A percentile compares a stretch with the other conserved stretches of the same genome.
Conservation (phyloP, 2,888 invertebrate species). For the Eupeodes luniger region DNA sequence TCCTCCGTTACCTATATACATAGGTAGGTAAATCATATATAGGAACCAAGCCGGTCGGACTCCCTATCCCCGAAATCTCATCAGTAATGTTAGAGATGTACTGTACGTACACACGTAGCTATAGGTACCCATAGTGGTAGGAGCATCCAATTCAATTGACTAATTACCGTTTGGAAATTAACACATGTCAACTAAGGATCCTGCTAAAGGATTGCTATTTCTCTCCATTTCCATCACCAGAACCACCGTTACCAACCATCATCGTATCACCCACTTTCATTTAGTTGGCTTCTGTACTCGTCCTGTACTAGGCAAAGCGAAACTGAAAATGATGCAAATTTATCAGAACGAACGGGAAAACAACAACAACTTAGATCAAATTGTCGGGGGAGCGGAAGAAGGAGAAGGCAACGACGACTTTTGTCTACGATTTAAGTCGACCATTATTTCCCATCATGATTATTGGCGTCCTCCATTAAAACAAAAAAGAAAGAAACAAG, state of each 20-base stretch:
- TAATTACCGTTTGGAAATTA: slow-evolving; percentile 75
- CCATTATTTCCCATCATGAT: slow-evolving; percentile 76
- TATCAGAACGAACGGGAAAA: slow-evolving; percentile 61
- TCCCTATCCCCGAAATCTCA: slow-evolving; percentile 55
- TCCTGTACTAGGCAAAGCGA: slow-evolving; percentile 40
- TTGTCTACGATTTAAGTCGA: slow-evolving; percentile 77
- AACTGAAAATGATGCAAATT: slow-evolving; percentile 75
- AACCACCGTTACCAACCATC: slow-evolving; percentile 5
- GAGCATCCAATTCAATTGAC: slow-evolving; percentile 69
- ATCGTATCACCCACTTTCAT: slow-evolving; percentile 16
- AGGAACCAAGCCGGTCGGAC: slow-evolving; percentile 27
- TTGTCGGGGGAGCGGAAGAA: slow-evolving; percentile 14
- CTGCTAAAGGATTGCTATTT: slow-evolving; percentile 58
- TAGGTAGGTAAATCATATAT: too few species aligned
- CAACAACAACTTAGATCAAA: slow-evolving; percentile 17
- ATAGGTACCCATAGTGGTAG: slow-evolving; percentile 21
- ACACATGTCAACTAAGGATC: slow-evolving; percentile 74
- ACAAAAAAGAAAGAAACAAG: slow-evolving; percentile 65
- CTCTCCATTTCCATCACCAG: slow-evolving; percentile 11
- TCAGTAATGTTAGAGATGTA: slow-evolving; percentile 29
- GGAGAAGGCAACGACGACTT: slow-evolving; percentile 67
- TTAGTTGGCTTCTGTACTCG: slow-evolving; percentile 43
- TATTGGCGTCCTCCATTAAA: slow-evolving; percentile 84
- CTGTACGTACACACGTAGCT: background rate
- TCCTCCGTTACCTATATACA: background rate